Conservation (phyloP, 2,888 invertebrate species). For the Melanostoma mellinum region DNA sequence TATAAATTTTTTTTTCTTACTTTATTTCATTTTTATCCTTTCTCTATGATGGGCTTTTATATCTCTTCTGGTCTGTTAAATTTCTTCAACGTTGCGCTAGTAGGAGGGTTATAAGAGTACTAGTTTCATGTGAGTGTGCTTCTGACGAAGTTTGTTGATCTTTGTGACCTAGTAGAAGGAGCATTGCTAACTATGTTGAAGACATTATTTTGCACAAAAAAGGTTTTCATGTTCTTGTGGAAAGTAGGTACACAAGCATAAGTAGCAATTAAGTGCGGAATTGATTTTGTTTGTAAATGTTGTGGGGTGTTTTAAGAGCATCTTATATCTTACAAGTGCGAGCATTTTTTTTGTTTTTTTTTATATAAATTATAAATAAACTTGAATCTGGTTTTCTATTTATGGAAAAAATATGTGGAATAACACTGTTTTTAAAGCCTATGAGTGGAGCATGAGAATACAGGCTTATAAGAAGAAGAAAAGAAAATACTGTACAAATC, state of each 20-base stretch:
- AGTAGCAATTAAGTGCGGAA: slow-evolving; percentile 35
- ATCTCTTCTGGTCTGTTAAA: slow-evolving; percentile 47
- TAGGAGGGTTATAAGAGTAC: neutral
- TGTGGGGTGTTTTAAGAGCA: slow-evolving; percentile 4
- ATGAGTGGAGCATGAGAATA: no score
- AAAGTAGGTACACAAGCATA: slow-evolving; percentile 6
- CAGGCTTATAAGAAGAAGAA: no score
- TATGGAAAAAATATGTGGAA: no score
- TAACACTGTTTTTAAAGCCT: no score
- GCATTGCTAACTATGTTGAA: slow-evolving; percentile 23
- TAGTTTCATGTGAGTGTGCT: slow-evolving; percentile 15
- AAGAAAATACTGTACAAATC: no score
- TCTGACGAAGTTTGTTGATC: slow-evolving; percentile 52
- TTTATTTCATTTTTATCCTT: slow-evolving; percentile 38
- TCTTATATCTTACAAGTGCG: no score
- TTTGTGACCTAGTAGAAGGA: slow-evolving; percentile 29
- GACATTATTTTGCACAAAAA: slow-evolving; percentile 38
- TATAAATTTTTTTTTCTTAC: slow-evolving; percentile 36
- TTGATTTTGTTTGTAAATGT: slow-evolving; percentile 51
- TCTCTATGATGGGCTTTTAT: slow-evolving; percentile 24
- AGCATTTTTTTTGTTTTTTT: no score
- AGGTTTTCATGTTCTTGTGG: neutral
- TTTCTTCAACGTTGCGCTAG: slow-evolving; percentile 4
- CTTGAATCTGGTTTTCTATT: no score
- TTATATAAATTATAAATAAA: no score